These are phyloP conservation scores for Tapirus indicus DNA, from an alignment of 2,797 vertebrate genomes.

Conservation along the genomic window DNA sequence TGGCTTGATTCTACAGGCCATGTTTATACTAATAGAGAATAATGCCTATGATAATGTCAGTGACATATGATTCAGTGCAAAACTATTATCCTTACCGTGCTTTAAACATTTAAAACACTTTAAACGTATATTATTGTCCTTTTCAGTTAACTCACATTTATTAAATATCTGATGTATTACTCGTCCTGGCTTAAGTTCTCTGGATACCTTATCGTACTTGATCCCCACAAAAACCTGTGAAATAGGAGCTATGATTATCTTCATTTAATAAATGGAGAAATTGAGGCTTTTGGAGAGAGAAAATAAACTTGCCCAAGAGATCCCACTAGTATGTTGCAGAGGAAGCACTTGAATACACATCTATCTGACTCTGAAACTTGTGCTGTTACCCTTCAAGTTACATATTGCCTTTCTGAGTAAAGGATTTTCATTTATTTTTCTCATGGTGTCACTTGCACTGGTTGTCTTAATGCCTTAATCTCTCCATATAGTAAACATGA, in stretches of 20 bases:
- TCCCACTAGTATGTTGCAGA: neutral
- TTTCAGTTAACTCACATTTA: constrained; percentile 31
- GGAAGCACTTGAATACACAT: neutral
- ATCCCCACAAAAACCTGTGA: neutral
- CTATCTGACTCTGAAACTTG: neutral
- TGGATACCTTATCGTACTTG: neutral
- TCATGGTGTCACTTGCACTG: neutral
- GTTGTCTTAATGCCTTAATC: neutral
- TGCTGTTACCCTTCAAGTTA: neutral
- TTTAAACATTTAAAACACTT: neutral
- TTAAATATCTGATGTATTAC: neutral
- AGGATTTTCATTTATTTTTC: neutral
- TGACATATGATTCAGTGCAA: neutral
- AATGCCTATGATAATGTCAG: neutral
- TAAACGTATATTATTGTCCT: neutral
- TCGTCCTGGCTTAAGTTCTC: neutral
- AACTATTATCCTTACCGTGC: neutral
- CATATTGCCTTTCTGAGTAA: neutral
- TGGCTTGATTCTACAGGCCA: neutral
- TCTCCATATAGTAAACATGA: neutral
- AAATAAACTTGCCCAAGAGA: neutral
- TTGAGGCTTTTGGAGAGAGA: neutral
- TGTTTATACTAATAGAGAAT: neutral
- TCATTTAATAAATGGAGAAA: neutral
- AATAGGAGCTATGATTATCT: neutral